Conservation (phyloP, 2,797 vertebrate genomes). For the Epinephelus awoara region DNA sequence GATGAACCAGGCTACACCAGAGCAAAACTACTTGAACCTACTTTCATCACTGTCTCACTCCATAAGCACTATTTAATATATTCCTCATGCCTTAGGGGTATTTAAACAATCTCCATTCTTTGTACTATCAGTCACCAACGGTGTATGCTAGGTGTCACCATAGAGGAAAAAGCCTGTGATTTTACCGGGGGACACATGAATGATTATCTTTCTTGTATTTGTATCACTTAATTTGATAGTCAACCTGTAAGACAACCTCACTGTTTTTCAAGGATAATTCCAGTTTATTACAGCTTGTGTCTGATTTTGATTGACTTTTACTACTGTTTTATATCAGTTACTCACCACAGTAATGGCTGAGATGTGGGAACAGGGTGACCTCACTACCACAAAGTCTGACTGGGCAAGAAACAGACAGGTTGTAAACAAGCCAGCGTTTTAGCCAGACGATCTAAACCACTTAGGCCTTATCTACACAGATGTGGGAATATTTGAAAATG, state of each 20-base stretch:
- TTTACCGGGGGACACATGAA: slow-evolving; percentile 30
- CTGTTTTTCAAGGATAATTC: not conserved
- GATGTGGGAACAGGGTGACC: not conserved
- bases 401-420: not conserved
- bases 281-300: not conserved
- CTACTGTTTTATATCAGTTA: not conserved
- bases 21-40: not conserved
- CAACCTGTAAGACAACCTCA: not conserved
- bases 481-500: too few relatives aligned
- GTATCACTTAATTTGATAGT: not conserved
- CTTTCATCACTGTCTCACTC: not conserved
- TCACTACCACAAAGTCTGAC: not conserved
- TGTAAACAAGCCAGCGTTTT: not conserved
- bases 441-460: not conserved
- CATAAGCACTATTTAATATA: not conserved
- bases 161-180: not conserved
- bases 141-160: not conserved
- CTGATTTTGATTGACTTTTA: not conserved
- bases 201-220: slow-evolving; percentile 14
- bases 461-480: not conserved
- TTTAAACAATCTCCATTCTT: not conserved
- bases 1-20: not conserved
- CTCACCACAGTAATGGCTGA: not conserved
- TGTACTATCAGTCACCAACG: not conserved
- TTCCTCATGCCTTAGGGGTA: not conserved